Conservation (phyloP, 2,797 vertebrate genomes). For the Ctenosaura bakeri region DNA sequence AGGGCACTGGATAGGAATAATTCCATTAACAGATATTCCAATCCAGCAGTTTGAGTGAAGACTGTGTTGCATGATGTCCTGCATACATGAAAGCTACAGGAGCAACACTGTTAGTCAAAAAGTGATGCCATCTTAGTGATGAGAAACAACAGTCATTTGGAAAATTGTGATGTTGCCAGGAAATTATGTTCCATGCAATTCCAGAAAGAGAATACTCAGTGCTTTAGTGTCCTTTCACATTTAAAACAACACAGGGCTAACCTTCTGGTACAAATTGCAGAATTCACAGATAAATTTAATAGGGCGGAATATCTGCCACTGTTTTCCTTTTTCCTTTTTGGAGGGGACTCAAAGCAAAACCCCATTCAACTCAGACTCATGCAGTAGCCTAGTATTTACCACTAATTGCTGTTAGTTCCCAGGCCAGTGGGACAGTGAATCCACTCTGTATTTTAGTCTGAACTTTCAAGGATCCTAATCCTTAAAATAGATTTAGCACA, state of each 20-base stretch:
- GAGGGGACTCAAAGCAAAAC: neutral
- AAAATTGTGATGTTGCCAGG: neutral
- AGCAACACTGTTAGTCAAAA: neutral
- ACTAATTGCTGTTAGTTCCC: too few relatives aligned
- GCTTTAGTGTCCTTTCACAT: neutral
- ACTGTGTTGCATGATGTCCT: neutral
- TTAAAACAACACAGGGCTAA: neutral
- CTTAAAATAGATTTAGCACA: too few relatives aligned
- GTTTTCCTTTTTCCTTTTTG: neutral
- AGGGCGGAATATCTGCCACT: neutral
- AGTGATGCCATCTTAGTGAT: neutral
- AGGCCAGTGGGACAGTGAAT: too few relatives aligned
- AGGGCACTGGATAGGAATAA: neutral
- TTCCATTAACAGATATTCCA: neutral
- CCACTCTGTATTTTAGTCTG: too few relatives aligned
- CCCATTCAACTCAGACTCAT: neutral
- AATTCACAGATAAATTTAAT: neutral
- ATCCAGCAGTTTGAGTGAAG: neutral
- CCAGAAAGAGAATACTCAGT: neutral
- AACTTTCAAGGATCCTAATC: too few relatives aligned
- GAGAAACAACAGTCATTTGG: constrained; percentile 17
- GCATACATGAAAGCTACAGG: neutral
- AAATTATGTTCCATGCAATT: neutral
- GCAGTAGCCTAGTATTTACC: neutral
- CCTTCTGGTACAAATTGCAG: neutral